Conservation (phyloP, 2,888 invertebrate genomes). For the Acleris emargana region DNA sequence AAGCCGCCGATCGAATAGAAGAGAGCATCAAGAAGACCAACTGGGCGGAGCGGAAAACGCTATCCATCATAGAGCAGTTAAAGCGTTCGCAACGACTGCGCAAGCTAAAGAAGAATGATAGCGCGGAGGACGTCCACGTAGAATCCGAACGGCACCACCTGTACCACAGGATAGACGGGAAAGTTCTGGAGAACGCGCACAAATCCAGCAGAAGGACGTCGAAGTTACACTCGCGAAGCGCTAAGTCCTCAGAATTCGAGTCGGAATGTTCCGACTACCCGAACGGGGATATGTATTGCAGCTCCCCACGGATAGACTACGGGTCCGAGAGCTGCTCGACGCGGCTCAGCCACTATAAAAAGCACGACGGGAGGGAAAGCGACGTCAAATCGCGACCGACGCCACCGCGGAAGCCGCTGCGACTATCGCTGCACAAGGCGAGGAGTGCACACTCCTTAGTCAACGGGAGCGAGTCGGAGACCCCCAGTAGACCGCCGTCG, state of each 20-base stretch:
- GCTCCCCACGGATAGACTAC: slow-evolving; percentile 79
- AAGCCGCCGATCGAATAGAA: slow-evolving; percentile 72
- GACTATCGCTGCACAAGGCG: slow-evolving; percentile 92
- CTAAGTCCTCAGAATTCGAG: slow-evolving; percentile 90
- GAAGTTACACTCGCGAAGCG: slow-evolving; percentile 83
- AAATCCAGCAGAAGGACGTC: slow-evolving; percentile 78
- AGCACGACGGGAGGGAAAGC: slow-evolving; percentile 62
- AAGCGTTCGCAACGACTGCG: slow-evolving; percentile 74
- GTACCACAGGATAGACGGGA: slow-evolving; percentile 78
- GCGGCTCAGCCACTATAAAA: slow-evolving; percentile 70
- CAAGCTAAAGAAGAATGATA: slow-evolving; percentile 71
- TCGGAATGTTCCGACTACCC: slow-evolving; percentile 86
- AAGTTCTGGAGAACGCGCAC: slow-evolving; percentile 80
- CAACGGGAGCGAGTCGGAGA: slow-evolving; percentile 75
- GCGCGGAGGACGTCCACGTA: slow-evolving; percentile 75
- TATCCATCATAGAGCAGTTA: slow-evolving; percentile 76
- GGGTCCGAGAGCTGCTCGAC: slow-evolving; percentile 82
- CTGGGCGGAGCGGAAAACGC: slow-evolving; percentile 77
- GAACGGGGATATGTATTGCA: slow-evolving; percentile 71
- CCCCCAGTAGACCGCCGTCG: slow-evolving; percentile 61
- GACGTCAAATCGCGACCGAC: slow-evolving; percentile 86
- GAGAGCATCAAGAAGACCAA: slow-evolving; percentile 79
- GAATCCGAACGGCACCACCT: slow-evolving; percentile 77
- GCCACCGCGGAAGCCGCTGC: slow-evolving; percentile 93
- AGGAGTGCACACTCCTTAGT: slow-evolving; percentile 90